Conservation (phyloP, 2,888 invertebrate species). For the Ethmia dodecea region DNA sequence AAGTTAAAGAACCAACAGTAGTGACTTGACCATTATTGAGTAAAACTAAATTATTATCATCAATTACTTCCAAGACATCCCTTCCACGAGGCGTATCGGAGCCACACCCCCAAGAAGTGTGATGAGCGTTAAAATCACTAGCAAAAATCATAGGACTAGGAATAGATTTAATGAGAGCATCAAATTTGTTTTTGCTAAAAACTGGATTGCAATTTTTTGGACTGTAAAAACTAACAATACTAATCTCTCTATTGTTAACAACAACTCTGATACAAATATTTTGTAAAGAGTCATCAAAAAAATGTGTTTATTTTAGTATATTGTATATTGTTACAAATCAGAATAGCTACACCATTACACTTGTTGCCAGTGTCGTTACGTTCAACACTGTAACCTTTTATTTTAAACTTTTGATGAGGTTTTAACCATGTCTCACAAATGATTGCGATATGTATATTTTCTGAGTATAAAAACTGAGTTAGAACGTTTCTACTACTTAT, state of each 20-base stretch:
- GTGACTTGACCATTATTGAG: constrained; percentile 11
- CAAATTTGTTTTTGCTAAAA: constrained; percentile 10
- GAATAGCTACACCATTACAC: neutral
- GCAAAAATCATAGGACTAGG: constrained; percentile 9
- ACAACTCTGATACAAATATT: constrained; percentile 10
- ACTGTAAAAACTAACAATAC: constrained; percentile 12
- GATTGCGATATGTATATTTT: too few relatives aligned
- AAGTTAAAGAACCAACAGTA: constrained; percentile 8
- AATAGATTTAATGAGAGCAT: constrained; percentile 10
- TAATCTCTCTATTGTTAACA: constrained; percentile 6
- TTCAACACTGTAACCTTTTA: too few relatives aligned
- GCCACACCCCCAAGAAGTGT: constrained; percentile 11
- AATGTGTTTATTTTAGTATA: constrained; percentile 8
- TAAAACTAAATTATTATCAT: constrained; percentile 12
- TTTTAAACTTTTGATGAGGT: too few relatives aligned
- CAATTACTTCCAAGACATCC: constrained; percentile 9
- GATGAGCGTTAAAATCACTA: constrained; percentile 15
- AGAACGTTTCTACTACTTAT: too few relatives aligned
- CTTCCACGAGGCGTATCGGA: constrained; percentile 3
- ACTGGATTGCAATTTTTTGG: constrained; percentile 6
- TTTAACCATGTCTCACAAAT: too few relatives aligned
- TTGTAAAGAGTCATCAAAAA: constrained; percentile 14
- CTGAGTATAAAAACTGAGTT: too few relatives aligned
- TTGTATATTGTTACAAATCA: constrained; percentile 9
- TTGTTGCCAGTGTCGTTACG: too few relatives aligned